phyloP scores from a whole-genome alignment of 2,113 vertebrate genomes.

The Heptranchias perlo region DNA sequence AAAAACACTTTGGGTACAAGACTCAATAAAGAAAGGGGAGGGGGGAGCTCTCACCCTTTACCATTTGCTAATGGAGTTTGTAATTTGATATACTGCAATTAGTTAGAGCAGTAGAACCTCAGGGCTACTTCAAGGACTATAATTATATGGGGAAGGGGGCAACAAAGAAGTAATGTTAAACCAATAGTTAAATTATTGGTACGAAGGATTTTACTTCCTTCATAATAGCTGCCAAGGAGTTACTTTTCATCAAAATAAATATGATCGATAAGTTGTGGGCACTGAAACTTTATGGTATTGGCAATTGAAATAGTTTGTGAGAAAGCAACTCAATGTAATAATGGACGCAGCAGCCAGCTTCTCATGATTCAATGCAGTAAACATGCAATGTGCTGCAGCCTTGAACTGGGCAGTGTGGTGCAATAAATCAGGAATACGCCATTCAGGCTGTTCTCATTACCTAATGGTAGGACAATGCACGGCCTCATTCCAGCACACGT shows the following conservation, averaged over 20 bases:
- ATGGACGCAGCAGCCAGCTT: background rate
- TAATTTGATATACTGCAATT: constrained; percentile 25
- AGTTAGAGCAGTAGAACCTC: constrained; percentile 11
- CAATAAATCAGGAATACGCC: constrained; percentile 31
- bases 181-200: constrained; percentile 11
- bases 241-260: constrained; percentile 1
- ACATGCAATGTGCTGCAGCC: background rate
- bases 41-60: background rate
- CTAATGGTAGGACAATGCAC: constrained; percentile 29
- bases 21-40: background rate
- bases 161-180: constrained; percentile 43
- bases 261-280: background rate
- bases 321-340: constrained; percentile 10
- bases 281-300: too few relatives aligned
- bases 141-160: background rate
- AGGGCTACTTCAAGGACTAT: constrained; percentile 29
- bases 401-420: constrained; percentile 20
- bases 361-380: constrained; percentile 26
- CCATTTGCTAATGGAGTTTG: constrained; percentile 27
- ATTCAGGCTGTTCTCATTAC: constrained; percentile 32
- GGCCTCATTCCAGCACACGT: constrained; percentile 41
- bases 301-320: background rate
- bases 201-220: constrained; percentile 40
- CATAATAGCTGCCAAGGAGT: constrained; percentile 42
- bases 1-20: background rate